Evolutionary conservation across 2,113 vertebrate species (phyloP).

Genomic region (Monarcha castaneiventris): DNA sequence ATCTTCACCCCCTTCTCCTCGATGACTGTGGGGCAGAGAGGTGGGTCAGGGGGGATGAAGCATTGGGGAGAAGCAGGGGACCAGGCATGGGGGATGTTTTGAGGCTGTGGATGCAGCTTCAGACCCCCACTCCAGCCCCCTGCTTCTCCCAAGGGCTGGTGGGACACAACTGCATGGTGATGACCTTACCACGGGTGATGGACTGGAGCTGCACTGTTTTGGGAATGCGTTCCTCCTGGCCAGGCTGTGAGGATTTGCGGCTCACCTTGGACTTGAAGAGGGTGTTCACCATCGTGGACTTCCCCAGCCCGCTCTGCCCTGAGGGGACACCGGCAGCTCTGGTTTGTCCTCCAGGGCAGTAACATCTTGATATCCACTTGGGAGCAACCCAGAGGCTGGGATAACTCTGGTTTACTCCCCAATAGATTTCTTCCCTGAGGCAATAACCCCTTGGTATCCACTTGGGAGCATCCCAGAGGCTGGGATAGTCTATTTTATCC

Average conservation of each 20-base stretch:
- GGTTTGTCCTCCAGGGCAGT: background rate
- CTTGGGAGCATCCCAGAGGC: background rate
- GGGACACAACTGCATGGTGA: rapidly evolving
- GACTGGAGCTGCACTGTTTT: slow-evolving; percentile 88
- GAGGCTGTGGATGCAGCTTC: background rate
- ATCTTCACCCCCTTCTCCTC: slow-evolving; percentile 88
- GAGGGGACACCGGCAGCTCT: background rate
- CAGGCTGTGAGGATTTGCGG: slow-evolving; percentile 76
- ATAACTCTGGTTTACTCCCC: background rate
- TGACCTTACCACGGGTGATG: slow-evolving; percentile 84
- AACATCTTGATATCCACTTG: background rate
- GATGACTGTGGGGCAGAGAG: slow-evolving; percentile 69
- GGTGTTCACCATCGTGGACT: slow-evolving; percentile 95
- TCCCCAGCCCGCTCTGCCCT: slow-evolving; percentile 97
- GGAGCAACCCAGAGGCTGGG: background rate
- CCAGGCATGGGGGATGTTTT: no score
- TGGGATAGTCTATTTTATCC: background rate
- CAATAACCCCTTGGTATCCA: background rate
- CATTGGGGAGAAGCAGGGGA: background rate
- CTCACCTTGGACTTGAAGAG: slow-evolving; percentile 95
- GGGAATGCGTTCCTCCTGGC: slow-evolving; percentile 75
- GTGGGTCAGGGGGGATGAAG: background rate
- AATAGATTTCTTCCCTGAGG: background rate
- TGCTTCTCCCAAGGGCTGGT: background rate
- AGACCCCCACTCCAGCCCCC: background rate